Evolutionary conservation across 2,888 invertebrate species (phyloP), one percentile per base, ranked within the genome.

Genomic region (Chrysotoxum bicinctum): DNA sequence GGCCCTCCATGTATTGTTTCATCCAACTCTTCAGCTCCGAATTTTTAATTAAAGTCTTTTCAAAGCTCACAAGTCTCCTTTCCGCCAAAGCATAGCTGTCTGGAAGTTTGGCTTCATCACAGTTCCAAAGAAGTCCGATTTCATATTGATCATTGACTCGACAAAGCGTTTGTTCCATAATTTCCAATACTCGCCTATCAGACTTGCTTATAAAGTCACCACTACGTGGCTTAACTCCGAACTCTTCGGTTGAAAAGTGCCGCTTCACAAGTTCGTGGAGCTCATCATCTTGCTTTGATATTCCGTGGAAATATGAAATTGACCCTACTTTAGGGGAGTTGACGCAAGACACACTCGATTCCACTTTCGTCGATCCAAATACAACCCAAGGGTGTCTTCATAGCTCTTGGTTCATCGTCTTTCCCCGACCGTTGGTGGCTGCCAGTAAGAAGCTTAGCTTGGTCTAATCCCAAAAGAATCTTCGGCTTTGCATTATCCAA

Each of bases 231-330:
- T 35, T 43, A 14, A 79, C 73, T 40, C 68, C 73, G 30, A 79
- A 79, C 16, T 79, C 68, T 32, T 73, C 73, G 9, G 58, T 79
- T 12, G 60, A 35, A 16, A 79, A 73, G 45, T 79, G 50, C 0
- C 19, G 54, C 35, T 78, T 72, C 1, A 78, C 62, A 10, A 64
- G 12, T 6, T 72, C 48, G 35, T 78, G 72, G 0, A 78, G 26
- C 2, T 66, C 37, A 3, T 72, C 64, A 37, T 77, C 69, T n/a
- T 50, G 40, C 21, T 62, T 70, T 4, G 16, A 21, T 37, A 40
- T 21, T 21, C 37, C 58, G 19, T 40, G 58, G 37, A 58, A 58
- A 37, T 21, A 58, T 21, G 58, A 58, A 21, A 60, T 23, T 40
- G 37, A 58, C 9, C 30, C 10, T 32, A 32, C 6, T 56, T 56